These are phyloP conservation scores for Xanthia togata DNA, from an alignment of 2,888 invertebrate species.

Conservation along the genomic window DNA sequence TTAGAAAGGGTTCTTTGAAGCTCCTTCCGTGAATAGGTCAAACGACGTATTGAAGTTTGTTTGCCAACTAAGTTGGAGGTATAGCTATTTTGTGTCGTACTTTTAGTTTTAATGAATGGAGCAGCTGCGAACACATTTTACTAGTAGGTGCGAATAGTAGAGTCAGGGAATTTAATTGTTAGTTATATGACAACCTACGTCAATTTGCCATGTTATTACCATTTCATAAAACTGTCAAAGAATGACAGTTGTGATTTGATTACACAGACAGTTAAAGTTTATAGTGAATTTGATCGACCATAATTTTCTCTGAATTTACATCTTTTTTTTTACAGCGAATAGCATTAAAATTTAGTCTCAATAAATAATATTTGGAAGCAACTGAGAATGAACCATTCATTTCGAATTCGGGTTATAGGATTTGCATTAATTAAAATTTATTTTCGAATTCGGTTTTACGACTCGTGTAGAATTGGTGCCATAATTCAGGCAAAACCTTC, in stretches of 20 bases:
- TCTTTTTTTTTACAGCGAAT: background rate
- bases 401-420: conserved; percentile 46
- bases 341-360: background rate
- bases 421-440: conserved; percentile 54
- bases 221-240: background rate
- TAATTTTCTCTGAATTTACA: background rate
- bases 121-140: background rate
- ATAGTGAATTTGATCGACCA: background rate
- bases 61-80: background rate
- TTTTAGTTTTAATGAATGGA: background rate
- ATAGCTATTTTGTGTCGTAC: background rate
- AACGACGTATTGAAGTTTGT: conserved; percentile 7
- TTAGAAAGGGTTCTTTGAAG: conserved; percentile 14
- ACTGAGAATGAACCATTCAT: conserved; percentile 35
- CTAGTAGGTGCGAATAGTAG: background rate
- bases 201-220: background rate
- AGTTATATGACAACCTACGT: background rate
- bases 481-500: too few species aligned
- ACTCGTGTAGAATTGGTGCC: conserved; percentile 29
- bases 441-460: conserved; percentile 33
- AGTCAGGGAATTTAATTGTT: background rate
- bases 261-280: background rate
- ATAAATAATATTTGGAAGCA: conserved; percentile 5
- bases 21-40: background rate
- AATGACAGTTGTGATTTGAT: background rate